Conservation (phyloP, 2,113 vertebrate species). For the Epinephelus lanceolatus region DNA sequence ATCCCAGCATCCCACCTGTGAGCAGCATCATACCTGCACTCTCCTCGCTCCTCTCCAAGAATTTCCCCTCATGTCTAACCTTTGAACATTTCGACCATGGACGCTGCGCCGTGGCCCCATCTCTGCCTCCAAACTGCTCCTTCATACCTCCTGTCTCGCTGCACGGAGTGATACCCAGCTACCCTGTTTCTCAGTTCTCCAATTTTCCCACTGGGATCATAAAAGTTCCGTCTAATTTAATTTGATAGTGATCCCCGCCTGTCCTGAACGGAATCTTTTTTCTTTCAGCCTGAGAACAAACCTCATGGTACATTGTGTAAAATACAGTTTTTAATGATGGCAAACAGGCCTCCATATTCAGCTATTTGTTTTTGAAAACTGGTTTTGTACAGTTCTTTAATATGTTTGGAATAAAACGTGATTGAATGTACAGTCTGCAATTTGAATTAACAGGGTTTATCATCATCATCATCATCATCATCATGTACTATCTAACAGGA, state of each 20-base stretch:
- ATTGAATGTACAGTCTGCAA: neutral
- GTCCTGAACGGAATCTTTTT: neutral
- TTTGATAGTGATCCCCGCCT: neutral
- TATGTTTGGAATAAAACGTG: slow-evolving; percentile 35
- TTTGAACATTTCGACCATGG: slow-evolving; percentile 58
- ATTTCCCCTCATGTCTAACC: slow-evolving; percentile 54
- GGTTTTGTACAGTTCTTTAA: neutral
- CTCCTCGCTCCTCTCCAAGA: slow-evolving; percentile 77
- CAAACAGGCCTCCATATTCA: neutral
- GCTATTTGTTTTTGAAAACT: neutral
- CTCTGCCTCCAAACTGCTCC: slow-evolving; percentile 38
- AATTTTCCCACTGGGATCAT: slow-evolving; percentile 30
- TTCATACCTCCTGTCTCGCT: slow-evolving; percentile 54
- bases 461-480: neutral
- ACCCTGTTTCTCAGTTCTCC: slow-evolving; percentile 17
- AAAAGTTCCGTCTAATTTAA: slow-evolving; percentile 35
- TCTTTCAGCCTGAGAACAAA: neutral
- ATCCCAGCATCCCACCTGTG: slow-evolving; percentile 50
- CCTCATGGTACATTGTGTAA: neutral
- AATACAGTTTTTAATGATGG: neutral
- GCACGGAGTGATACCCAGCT: slow-evolving; percentile 50
- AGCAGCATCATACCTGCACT: slow-evolving; percentile 76
- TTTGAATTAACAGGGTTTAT: neutral
- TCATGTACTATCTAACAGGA: neutral
- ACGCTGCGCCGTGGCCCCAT: slow-evolving; percentile 38